Conservation (phyloP, 2,797 vertebrate species). For the Synaphobranchus kaupii region DNA sequence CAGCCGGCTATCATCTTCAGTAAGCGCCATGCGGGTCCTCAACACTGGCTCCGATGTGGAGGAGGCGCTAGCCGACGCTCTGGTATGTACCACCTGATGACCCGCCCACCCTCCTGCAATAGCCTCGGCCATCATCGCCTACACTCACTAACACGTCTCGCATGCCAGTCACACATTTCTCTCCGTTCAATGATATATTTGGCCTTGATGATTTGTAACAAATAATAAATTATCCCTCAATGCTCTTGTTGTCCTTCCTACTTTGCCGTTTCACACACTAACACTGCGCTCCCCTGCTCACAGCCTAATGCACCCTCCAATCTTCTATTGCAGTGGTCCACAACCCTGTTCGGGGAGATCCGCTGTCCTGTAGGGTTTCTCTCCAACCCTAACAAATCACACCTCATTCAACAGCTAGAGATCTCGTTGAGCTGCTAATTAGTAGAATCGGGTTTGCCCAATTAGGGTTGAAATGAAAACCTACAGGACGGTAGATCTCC, state of each 20-base stretch:
- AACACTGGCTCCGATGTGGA: constrained; percentile 96
- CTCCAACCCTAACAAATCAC: too few relatives aligned
- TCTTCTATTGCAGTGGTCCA: neutral
- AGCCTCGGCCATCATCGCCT: neutral
- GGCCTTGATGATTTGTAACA: neutral
- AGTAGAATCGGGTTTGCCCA: too few relatives aligned
- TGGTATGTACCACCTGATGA: constrained; percentile 73
- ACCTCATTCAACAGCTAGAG: too few relatives aligned
- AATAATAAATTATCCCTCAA: neutral
- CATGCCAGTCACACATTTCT: too few relatives aligned
- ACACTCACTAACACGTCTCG: too few relatives aligned
- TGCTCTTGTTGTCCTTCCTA: neutral
- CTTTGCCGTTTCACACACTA: neutral
- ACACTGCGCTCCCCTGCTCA: neutral
- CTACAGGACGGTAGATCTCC: too few relatives aligned
- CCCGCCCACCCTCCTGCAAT: neutral
- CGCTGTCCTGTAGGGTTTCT: too few relatives aligned
- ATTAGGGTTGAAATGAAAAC: too few relatives aligned
- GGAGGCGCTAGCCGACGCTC: constrained; percentile 92
- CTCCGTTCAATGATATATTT: neutral
- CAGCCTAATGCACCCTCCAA: neutral
- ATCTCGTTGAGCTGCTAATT: too few relatives aligned
- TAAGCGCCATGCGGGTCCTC: constrained; percentile 95
- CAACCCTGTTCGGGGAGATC: too few relatives aligned
- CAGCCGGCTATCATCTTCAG: constrained; percentile 89